phyloP scores from a whole-genome alignment of 2,888 invertebrate genomes.

The Bellardia bayeri region DNA sequence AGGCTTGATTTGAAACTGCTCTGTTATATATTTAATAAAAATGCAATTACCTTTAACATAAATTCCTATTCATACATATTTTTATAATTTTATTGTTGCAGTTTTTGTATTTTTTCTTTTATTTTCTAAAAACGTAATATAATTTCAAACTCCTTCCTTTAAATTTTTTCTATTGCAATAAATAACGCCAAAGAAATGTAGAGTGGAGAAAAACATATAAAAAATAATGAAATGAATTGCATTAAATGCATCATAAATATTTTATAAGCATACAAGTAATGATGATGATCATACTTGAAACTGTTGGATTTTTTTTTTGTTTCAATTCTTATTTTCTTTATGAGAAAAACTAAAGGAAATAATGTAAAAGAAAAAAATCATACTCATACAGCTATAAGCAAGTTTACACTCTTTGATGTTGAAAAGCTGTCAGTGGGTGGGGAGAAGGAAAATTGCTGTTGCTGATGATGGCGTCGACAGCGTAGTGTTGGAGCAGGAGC shows the following conservation, averaged over 20 bases:
- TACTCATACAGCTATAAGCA: slow-evolving; percentile 60
- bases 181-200: slow-evolving; percentile 2
- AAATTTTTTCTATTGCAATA: slow-evolving; percentile 1
- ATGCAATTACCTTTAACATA: slow-evolving; percentile 20
- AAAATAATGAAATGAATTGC: slow-evolving; percentile 54
- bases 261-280: slow-evolving; percentile 61
- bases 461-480: not conserved
- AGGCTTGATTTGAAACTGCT: not conserved
- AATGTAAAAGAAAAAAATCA: slow-evolving; percentile 62
- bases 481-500: slow-evolving; percentile 18
- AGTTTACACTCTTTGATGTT: slow-evolving; percentile 69
- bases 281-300: slow-evolving; percentile 62
- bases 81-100: slow-evolving; percentile 9
- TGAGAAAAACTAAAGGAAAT: slow-evolving; percentile 60
- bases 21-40: not conserved
- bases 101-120: not conserved
- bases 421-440: slow-evolving; percentile 49
- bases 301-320: slow-evolving; percentile 19
- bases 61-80: slow-evolving; percentile 10
- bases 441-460: slow-evolving; percentile 28
- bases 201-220: not conserved
- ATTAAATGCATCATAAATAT: slow-evolving; percentile 72
- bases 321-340: slow-evolving; percentile 25
- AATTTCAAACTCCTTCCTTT: slow-evolving; percentile 7
- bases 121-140: slow-evolving; percentile 19